A percentile compares a stretch with the other conserved stretches of the same genome.
These are phyloP conservation scores for Brachirus orientalis DNA, from an alignment of 2,113 vertebrate genomes.

Conservation along the genomic window DNA sequence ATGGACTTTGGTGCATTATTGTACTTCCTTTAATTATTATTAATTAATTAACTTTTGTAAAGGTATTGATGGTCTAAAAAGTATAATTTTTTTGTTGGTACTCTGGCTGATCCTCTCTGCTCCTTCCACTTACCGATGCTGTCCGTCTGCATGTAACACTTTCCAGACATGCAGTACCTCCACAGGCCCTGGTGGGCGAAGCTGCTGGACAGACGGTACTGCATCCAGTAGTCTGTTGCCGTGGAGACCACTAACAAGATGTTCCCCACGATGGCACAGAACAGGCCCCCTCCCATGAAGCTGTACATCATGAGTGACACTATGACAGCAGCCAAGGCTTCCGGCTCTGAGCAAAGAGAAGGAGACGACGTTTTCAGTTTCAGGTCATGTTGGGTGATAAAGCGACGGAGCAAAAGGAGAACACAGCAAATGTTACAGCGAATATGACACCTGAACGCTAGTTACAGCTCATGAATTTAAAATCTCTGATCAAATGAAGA, in stretches of 20 bases:
- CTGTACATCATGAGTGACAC: slow-evolving; percentile 87
- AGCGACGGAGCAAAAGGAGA: neutral
- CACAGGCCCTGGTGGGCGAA: slow-evolving; percentile 92
- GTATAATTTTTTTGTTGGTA: too few relatives aligned
- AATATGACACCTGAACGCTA: too few relatives aligned
- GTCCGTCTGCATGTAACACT: slow-evolving; percentile 90
- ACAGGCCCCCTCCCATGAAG: slow-evolving; percentile 91
- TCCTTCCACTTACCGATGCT: slow-evolving; percentile 87
- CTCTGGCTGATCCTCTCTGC: too few relatives aligned
- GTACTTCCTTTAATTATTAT: too few relatives aligned
- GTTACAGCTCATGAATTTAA: too few relatives aligned
- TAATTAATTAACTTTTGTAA: too few relatives aligned
- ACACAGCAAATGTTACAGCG: neutral
- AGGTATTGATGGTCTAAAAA: neutral
- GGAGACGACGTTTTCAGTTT: too few relatives aligned
- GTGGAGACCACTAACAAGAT: slow-evolving; percentile 89
- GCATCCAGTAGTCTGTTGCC: slow-evolving; percentile 93
- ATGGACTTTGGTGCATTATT: too few relatives aligned
- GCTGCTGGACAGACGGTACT: slow-evolving; percentile 87
- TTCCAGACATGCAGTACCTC: slow-evolving; percentile 89
- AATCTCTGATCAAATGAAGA: neutral
- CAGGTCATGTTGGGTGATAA: neutral
- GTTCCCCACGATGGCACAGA: slow-evolving; percentile 91
- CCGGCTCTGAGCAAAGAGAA: slow-evolving; percentile 45
- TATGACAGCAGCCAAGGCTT: slow-evolving; percentile 27